These are phyloP conservation scores for Gonatopus flavifemur DNA, from an alignment of 1,140 invertebrate genomes.

Conservation along the genomic window DNA sequence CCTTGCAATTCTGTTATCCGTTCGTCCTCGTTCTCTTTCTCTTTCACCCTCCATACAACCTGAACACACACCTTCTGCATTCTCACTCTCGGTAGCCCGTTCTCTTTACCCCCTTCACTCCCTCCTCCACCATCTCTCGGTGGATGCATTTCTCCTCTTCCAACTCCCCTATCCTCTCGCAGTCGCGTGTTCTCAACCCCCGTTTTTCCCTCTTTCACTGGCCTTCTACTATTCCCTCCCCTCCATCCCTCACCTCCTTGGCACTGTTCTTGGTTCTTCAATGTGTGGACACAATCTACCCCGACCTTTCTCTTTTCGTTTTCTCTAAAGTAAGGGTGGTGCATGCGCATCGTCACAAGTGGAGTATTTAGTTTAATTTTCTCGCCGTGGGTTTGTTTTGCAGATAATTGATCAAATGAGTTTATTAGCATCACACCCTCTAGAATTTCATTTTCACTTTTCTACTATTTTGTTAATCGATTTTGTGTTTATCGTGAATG, in stretches of 20 bases:
- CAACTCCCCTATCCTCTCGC: neutral
- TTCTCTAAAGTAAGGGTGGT: too few species aligned
- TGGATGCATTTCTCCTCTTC: slow-evolving; percentile 15
- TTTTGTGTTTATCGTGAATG: too few species aligned
- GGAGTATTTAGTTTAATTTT: too few species aligned
- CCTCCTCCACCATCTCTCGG: slow-evolving; percentile 17
- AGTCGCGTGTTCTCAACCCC: neutral
- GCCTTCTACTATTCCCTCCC: neutral
- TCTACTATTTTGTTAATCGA: too few species aligned
- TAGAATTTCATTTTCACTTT: too few species aligned
- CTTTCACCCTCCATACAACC: neutral
- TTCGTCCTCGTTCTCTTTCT: neutral
- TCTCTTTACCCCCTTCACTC: slow-evolving; percentile 16
- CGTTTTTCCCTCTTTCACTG: neutral
- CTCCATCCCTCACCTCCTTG: slow-evolving; percentile 9
- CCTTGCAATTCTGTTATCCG: neutral
- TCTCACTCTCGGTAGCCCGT: slow-evolving; percentile 18
- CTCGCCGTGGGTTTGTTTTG: too few species aligned
- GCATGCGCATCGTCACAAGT: too few species aligned
- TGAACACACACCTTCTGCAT: slow-evolving; percentile 17
- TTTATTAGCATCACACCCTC: too few species aligned
- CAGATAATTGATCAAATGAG: too few species aligned
- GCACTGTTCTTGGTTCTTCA: slow-evolving; percentile 8
- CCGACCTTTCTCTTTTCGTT: slow-evolving; percentile 19
- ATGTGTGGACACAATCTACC: slow-evolving; percentile 15